These are phyloP conservation scores for Aphelinus atriplicis DNA, from an alignment of 1,140 invertebrate species.

Conservation along the genomic window DNA sequence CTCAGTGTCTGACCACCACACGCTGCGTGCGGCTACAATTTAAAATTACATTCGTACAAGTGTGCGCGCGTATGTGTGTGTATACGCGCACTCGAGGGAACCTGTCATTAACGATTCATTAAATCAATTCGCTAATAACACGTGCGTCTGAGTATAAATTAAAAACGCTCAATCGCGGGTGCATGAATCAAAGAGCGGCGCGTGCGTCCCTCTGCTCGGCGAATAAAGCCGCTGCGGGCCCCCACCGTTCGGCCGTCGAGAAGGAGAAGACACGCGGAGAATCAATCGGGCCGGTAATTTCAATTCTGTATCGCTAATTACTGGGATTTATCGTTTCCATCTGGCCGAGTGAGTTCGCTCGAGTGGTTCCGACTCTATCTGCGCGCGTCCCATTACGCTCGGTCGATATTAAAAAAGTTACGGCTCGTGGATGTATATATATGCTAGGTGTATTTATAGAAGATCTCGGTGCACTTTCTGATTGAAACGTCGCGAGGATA, in stretches of 20 bases:
- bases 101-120: constrained; percentile 33
- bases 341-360: constrained; percentile 22
- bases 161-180: constrained; percentile 26
- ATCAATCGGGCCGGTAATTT: constrained; percentile 32
- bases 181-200: constrained; percentile 25
- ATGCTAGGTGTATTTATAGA: no score
- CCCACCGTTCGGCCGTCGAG: constrained; percentile 1
- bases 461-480: not conserved
- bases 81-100: not conserved
- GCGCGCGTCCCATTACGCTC: constrained; percentile 35
- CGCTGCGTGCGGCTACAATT: not conserved
- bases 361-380: not conserved
- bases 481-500: constrained; percentile 36
- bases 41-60: constrained; percentile 8
- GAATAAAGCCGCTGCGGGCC: constrained; percentile 5
- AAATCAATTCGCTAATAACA: constrained; percentile 35
- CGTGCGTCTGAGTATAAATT: constrained; percentile 7
- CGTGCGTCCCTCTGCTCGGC: not conserved
- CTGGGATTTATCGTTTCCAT: constrained; percentile 35
- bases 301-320: constrained; percentile 34
- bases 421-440: not conserved
- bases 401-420: constrained; percentile 42
- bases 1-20: not conserved
- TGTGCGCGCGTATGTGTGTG: no score
- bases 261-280: not conserved